phyloP scores from a whole-genome alignment of 2,888 invertebrate species.

The Scaptomyza tumidula region DNA sequence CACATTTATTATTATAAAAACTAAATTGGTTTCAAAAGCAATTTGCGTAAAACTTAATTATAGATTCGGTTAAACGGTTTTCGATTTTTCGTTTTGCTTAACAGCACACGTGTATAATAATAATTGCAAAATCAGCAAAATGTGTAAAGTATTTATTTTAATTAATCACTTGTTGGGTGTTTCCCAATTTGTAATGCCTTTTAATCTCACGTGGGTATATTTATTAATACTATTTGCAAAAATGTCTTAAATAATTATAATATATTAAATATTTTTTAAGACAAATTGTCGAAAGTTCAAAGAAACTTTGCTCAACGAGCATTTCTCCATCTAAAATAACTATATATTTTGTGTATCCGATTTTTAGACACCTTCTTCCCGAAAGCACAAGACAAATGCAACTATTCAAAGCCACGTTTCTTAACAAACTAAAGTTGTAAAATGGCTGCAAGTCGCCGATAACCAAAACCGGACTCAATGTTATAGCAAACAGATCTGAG shows the following conservation, averaged over 20 bases:
- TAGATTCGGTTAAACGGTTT: neutral
- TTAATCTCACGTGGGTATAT: neutral
- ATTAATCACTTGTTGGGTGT: neutral
- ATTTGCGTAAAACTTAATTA: neutral
- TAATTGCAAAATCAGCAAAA: neutral
- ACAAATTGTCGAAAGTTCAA: neutral
- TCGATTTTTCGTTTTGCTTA: neutral
- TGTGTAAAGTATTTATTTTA: neutral
- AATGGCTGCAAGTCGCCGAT: slow-evolving; percentile 17
- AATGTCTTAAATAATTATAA: neutral
- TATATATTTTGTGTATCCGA: neutral
- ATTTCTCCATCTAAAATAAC: too few relatives aligned
- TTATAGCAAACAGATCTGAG: slow-evolving; percentile 10
- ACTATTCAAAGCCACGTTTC: slow-evolving; percentile 54
- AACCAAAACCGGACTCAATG: slow-evolving; percentile 20
- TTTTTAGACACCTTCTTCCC: neutral
- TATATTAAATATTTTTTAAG: neutral
- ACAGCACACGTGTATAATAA: neutral
- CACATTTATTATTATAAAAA: neutral
- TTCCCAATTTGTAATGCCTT: neutral
- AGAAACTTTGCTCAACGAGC: neutral
- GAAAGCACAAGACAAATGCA: slow-evolving; percentile 1
- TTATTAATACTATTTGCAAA: neutral
- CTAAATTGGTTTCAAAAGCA: neutral
- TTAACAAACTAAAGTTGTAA: slow-evolving; percentile 51